phyloP scores from a whole-genome alignment of 2,797 vertebrate genomes.

The Aldrovandia affinis region DNA sequence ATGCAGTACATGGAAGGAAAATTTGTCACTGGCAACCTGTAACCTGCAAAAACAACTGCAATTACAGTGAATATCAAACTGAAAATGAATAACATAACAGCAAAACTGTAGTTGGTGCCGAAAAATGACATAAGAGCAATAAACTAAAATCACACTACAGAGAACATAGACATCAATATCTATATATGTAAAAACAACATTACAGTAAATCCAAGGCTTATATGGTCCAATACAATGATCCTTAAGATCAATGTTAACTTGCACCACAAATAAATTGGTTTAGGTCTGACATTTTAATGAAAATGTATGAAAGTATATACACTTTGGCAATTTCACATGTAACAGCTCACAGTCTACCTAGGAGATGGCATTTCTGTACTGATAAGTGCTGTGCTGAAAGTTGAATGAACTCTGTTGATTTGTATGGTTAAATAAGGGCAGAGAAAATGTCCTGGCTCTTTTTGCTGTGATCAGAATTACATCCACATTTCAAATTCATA shows the following conservation, averaged over 20 bases:
- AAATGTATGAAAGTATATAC: background rate
- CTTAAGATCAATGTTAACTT: background rate
- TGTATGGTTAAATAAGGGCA: background rate
- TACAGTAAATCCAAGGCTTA: background rate
- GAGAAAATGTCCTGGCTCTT: conserved; percentile 19
- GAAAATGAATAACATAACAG: background rate
- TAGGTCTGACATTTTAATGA: background rate
- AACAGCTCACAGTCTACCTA: background rate
- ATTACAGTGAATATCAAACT: no score
- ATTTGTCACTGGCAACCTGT: background rate
- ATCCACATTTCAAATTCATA: background rate
- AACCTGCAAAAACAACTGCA: background rate
- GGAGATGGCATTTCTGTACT: background rate
- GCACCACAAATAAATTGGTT: background rate
- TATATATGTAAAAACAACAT: background rate
- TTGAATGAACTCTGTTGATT: background rate
- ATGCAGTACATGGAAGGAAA: background rate
- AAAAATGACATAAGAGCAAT: background rate
- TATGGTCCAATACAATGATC: background rate
- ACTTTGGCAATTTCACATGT: background rate
- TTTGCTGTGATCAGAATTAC: background rate
- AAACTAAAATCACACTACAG: background rate
- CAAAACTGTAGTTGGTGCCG: background rate
- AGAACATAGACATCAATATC: background rate
- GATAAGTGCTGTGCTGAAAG: background rate